These are phyloP conservation scores for Oxycera nigricornis DNA, from an alignment of 2,888 invertebrate genomes.

Conservation along the genomic window DNA sequence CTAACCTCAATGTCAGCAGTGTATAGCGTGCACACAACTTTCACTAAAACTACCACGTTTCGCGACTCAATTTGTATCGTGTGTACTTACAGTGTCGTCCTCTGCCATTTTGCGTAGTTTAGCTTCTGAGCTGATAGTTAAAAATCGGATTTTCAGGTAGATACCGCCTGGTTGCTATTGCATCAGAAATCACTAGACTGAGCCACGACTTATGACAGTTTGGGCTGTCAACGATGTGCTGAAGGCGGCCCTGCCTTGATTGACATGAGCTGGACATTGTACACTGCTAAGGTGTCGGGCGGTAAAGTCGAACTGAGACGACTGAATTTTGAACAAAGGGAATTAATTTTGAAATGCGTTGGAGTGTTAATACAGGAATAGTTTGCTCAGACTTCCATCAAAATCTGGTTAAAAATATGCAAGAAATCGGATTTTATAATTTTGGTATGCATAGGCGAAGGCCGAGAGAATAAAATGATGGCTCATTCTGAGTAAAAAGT, in stretches of 20 bases:
- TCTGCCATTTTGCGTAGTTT: conserved; percentile 51
- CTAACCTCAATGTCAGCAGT: conserved; percentile 27
- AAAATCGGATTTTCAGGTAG: conserved; percentile 3
- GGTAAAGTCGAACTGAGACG: too few relatives aligned
- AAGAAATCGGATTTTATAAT: too few relatives aligned
- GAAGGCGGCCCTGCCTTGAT: neutral
- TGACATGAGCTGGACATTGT: too few relatives aligned
- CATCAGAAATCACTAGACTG: conserved; percentile 52
- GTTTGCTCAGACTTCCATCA: too few relatives aligned
- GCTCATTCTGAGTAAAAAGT: too few relatives aligned
- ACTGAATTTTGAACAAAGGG: too few relatives aligned
- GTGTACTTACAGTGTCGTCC: conserved; percentile 54
- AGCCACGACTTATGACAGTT: conserved; percentile 25
- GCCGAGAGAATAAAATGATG: too few relatives aligned
- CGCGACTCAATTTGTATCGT: neutral
- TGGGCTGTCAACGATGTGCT: neutral
- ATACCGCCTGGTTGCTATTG: conserved; percentile 48
- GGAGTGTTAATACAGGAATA: too few relatives aligned
- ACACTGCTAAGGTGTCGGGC: too few relatives aligned
- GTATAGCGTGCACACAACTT: neutral
- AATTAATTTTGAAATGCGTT: too few relatives aligned
- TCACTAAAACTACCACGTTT: neutral
- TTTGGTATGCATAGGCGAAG: too few relatives aligned
- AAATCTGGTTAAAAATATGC: too few relatives aligned
- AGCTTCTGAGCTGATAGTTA: neutral